Conservation (phyloP, 2,797 vertebrate species). For the Myotis pilosus region DNA sequence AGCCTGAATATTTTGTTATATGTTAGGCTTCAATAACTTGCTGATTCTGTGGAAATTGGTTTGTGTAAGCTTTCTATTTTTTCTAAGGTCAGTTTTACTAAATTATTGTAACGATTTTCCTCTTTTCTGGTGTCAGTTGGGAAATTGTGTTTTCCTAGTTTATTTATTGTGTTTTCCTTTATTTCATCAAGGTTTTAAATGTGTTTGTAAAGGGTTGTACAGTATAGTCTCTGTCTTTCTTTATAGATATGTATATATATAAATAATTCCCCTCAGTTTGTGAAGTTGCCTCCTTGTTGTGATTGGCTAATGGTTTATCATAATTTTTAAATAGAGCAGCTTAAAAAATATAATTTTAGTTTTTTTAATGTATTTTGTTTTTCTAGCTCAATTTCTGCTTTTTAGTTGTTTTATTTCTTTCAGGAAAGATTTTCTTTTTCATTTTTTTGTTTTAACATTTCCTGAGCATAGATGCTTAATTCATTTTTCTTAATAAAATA, state of each 20-base stretch:
- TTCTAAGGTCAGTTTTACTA: neutral
- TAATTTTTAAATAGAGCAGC: neutral
- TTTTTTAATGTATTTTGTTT: neutral
- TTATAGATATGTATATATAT: neutral
- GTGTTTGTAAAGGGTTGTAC: neutral
- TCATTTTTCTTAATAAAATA: neutral
- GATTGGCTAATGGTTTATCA: neutral
- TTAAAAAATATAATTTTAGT: neutral
- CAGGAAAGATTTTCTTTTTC: neutral
- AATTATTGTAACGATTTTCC: neutral
- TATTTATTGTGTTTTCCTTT: neutral
- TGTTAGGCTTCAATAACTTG: neutral
- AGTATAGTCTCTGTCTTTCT: neutral
- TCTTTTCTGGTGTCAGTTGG: neutral
- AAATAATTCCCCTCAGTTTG: neutral
- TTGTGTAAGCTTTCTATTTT: neutral
- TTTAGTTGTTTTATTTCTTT: slow-evolving; percentile 21
- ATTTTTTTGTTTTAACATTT: neutral
- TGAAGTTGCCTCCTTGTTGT: neutral
- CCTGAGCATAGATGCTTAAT: neutral
- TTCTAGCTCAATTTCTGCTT: neutral
- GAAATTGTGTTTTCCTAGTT: neutral
- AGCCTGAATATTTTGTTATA: neutral
- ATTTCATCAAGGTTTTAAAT: neutral
- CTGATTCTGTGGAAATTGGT: slow-evolving; percentile 3